Evolutionary conservation across 2,113 vertebrate genomes (phyloP).

Genomic region (Rafetus swinhoei): DNA sequence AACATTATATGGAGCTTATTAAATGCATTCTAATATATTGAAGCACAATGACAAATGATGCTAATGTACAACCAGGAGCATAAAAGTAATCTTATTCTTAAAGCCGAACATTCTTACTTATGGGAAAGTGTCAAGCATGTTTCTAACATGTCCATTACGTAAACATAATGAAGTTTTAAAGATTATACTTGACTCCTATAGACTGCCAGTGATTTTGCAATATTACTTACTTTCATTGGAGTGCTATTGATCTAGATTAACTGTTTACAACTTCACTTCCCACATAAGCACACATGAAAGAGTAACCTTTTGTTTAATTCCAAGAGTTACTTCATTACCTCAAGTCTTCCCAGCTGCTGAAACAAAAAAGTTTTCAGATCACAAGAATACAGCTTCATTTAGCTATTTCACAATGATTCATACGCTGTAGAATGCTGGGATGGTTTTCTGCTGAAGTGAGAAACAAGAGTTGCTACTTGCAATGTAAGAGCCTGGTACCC

Average conservation of each 20-base stretch:
- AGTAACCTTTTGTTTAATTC: slow-evolving; percentile 6
- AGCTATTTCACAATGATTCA: neutral
- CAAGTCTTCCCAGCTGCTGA: neutral
- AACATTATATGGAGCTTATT: neutral
- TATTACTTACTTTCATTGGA: neutral
- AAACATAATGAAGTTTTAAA: neutral
- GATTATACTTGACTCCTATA: neutral
- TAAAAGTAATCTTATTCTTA: neutral
- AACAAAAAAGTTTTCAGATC: neutral
- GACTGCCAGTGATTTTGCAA: neutral
- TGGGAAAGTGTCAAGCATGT: neutral
- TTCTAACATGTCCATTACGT: neutral
- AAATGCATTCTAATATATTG: neutral
- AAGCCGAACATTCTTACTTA: neutral
- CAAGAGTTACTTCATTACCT: slow-evolving; percentile 5
- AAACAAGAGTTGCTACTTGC: neutral
- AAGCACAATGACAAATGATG: neutral
- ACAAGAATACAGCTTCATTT: neutral
- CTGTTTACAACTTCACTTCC: too few species aligned
- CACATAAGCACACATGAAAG: too few species aligned
- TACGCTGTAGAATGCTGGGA: neutral
- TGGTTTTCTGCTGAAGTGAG: neutral
- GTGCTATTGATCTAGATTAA: neutral
- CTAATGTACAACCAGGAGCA: neutral
- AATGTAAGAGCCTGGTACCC: too few species aligned